Evolutionary conservation across 2,888 invertebrate genomes (phyloP).

Genomic region (Parnassius orleans): DNA sequence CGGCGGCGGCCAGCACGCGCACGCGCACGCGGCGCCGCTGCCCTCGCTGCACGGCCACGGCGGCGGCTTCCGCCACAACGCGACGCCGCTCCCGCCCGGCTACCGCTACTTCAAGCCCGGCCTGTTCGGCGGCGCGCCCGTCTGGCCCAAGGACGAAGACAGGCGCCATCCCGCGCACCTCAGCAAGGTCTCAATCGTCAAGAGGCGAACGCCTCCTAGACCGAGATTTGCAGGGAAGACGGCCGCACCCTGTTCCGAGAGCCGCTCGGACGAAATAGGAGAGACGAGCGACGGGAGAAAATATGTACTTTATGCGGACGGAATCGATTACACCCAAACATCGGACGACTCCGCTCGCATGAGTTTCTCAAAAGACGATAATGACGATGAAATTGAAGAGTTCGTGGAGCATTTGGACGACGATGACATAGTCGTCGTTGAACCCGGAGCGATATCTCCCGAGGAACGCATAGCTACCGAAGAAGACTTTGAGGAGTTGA

Average conservation of each 20-base stretch:
- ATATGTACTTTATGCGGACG: slow-evolving; percentile 83
- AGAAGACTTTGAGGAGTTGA: slow-evolving; percentile 84
- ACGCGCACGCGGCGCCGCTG: slow-evolving; percentile 34
- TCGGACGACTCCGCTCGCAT: slow-evolving; percentile 77
- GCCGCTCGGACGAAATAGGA: slow-evolving; percentile 34
- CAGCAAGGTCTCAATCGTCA: slow-evolving; percentile 82
- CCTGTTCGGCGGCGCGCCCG: slow-evolving; percentile 84
- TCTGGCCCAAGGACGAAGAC: slow-evolving; percentile 79
- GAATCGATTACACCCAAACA: slow-evolving; percentile 80
- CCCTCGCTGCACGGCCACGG: slow-evolving; percentile 52
- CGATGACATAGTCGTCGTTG: slow-evolving; percentile 83
- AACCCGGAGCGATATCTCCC: slow-evolving; percentile 81
- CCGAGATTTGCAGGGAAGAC: slow-evolving; percentile 58
- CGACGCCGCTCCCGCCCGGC: slow-evolving; percentile 78
- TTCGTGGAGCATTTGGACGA: slow-evolving; percentile 72
- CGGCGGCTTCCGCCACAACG: slow-evolving; percentile 70
- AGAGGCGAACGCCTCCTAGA: slow-evolving; percentile 82
- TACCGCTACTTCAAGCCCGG: slow-evolving; percentile 83
- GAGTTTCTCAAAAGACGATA: slow-evolving; percentile 52
- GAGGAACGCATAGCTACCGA: slow-evolving; percentile 84
- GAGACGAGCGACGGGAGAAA: slow-evolving; percentile 81
- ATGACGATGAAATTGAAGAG: slow-evolving; percentile 62
- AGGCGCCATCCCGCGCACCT: slow-evolving; percentile 58
- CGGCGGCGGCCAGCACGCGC: slow-evolving; percentile 69
- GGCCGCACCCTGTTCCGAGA: slow-evolving; percentile 41